Evolutionary conservation across 2,797 vertebrate genomes (phyloP).

Genomic region (Protonibea diacanthus): DNA sequence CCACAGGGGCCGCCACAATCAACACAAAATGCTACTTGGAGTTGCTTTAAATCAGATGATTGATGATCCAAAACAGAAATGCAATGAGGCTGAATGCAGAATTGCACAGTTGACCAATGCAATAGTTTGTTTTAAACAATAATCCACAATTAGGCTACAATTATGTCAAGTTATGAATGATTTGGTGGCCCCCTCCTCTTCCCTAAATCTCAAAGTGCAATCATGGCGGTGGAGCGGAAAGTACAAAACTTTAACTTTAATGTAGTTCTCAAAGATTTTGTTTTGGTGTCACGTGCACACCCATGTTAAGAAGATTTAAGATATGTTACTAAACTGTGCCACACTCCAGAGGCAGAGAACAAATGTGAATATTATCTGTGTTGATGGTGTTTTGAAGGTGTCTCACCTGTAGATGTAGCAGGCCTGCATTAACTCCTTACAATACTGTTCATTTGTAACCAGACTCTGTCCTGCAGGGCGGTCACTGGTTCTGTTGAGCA

Average conservation of each 20-base stretch:
- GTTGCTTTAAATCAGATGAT: too few species aligned
- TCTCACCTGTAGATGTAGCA: constrained; percentile 10
- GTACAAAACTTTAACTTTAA: not conserved
- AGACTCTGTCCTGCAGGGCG: constrained; percentile 34
- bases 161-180: not conserved
- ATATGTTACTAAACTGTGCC: constrained; percentile 17
- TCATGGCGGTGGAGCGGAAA: constrained; percentile 1
- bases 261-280: not conserved
- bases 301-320: not conserved
- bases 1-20: too few species aligned
- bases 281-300: not conserved
- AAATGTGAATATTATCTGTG: constrained; percentile 17
- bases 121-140: constrained; percentile 5
- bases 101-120: not conserved
- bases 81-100: not conserved
- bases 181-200: not conserved
- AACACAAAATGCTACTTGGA: too few species aligned
- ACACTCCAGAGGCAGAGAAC: constrained; percentile 2
- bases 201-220: not conserved
- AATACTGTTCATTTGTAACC: constrained; percentile 30
- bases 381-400: constrained; percentile 10
- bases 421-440: constrained; percentile 26
- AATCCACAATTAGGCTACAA: not conserved
- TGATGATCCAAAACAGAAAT: not conserved
- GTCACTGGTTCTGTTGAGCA: constrained; percentile 13